Base-by-base conservation (phyloP, 2,113 vertebrate genomes). In the Hymenochirus boettgeri region DNA sequence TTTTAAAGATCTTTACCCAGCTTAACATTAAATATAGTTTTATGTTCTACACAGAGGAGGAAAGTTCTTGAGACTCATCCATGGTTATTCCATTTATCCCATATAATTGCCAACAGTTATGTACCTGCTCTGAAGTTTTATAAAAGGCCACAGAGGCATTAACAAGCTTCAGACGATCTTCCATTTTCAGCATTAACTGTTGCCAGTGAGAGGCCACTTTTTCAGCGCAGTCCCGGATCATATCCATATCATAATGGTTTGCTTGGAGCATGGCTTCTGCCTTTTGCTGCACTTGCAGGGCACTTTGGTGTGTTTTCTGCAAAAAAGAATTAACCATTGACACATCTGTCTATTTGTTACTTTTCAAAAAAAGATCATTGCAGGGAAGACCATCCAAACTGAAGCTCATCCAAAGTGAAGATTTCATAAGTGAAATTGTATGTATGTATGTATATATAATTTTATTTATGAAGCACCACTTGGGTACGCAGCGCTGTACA, bases 181-280 rank as follows among this genome's bases (percentile, higher is more conserved):
- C 96, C 96, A 99, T 99, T 84, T 98, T 99, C 53, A 99, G 86
- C 96, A 99, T 99, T 65, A 99, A 91, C 76, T 99, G 96, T 53
- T 99, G 96, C 96, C 96, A 97, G 58, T 99, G 96, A 0, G 94
- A 97, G 29, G 96, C 96, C 50, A 99, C 96, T 39, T 93, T 98
- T 83, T 99, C 96, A 0, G 96, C 96, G 1, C 96, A 99, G 78
- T 99, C 96, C 2, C 95, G 79, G 78, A 99, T 99, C 89, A 95
- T 91, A 76, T 99, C 96, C 93, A 95, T 96, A 73, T 97, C 95
- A 0, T 99, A 99, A 78, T 99, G 96, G 73, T 95, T 97, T 37
- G 95, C 94, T 83, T 98, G 95, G 22, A 99, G 85, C 86, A 99
- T 88, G 17, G 90, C 91, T 73, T 99, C 96, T 0, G 96, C 96